Base-by-base conservation (phyloP, 1,140 invertebrate species). In the Bombus impatiens region DNA sequence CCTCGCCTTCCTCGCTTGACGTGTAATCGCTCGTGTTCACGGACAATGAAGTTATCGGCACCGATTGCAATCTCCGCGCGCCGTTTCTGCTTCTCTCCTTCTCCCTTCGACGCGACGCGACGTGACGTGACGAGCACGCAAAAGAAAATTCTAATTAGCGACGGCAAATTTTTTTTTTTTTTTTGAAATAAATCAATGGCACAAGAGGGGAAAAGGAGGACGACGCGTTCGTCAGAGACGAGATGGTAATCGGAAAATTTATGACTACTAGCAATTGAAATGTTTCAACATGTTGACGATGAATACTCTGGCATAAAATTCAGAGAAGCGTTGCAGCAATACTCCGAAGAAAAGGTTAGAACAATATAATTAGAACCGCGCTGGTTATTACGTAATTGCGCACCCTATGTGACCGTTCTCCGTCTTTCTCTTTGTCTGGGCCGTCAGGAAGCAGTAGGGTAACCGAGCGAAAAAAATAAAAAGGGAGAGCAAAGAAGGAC, bases 11-110 rank as follows among this genome's bases (percentile, higher is more conserved):
- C 47, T 13, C 32, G 40, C 18, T 37, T 57, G 71, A 82, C 71
- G 79, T 82, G 84, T 68, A 86, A 82, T 76, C 59, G 79, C 53
- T 35, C 32, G 32, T 40, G 59, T 37, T 59, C 57, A 84, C 70
- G 53, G 75, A 53, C 81, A 78, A 87, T 84, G 62, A 84, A 87
- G 86, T 78, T 87, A 87, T 87, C 75, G 68, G 42, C 78, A 18
- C 42, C 83, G 84, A 82, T 82, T 76, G 57, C 79, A 44, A 25
- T 22, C 32, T 62, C 35, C 42, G 40, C 42, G 53, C 44, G 28
- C 28, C 71, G 62, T 77, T 57, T 67, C n/a, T 47, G 12, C 3
- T 15, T 72, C 76, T 8, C 44, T 53, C 25, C 47, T 32, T 6
- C n/a, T 32, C 42, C 25, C 74, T 59, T 32, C 28, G 35, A n/a